Conservation (phyloP, 53 echinoderm and acorn worm genomes). For the Actinopyga echinites region DNA sequence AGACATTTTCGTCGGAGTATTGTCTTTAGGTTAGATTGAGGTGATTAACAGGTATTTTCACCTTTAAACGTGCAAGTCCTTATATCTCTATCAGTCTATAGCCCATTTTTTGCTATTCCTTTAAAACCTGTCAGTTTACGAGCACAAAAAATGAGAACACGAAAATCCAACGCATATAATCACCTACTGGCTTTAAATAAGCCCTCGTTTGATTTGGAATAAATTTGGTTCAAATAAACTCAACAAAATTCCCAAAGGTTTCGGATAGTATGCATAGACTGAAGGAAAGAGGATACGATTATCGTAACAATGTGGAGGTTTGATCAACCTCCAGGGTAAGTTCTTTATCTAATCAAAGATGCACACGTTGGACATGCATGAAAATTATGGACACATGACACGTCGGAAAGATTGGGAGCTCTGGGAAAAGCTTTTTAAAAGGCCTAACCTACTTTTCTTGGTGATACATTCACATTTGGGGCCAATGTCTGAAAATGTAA, state of each 20-base stretch:
- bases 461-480: constrained; percentile 17
- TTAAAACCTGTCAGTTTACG: too few relatives aligned
- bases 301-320: constrained; percentile 13
- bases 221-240: constrained; percentile 28
- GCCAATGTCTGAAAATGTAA: constrained; percentile 17
- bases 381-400: constrained; percentile 20
- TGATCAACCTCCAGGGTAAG: not conserved
- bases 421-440: not conserved
- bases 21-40: too few relatives aligned
- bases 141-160: too few relatives aligned
- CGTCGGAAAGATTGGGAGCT: not conserved
- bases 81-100: too few relatives aligned
- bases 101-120: too few relatives aligned
- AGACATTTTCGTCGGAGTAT: too few relatives aligned
- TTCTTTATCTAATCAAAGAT: constrained; percentile 32
- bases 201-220: not conserved
- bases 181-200: too few relatives aligned
- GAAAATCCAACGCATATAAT: too few relatives aligned
- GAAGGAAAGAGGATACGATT: constrained; percentile 21
- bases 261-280: constrained; percentile 1
- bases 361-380: not conserved
- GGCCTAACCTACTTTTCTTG: constrained; percentile 10
- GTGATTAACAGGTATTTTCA: too few relatives aligned
- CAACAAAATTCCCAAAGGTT: constrained; percentile 20
- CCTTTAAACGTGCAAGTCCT: too few relatives aligned